These are phyloP conservation scores for Centropus unirufus DNA, from an alignment of 2,113 vertebrate species.

Conservation along the genomic window DNA sequence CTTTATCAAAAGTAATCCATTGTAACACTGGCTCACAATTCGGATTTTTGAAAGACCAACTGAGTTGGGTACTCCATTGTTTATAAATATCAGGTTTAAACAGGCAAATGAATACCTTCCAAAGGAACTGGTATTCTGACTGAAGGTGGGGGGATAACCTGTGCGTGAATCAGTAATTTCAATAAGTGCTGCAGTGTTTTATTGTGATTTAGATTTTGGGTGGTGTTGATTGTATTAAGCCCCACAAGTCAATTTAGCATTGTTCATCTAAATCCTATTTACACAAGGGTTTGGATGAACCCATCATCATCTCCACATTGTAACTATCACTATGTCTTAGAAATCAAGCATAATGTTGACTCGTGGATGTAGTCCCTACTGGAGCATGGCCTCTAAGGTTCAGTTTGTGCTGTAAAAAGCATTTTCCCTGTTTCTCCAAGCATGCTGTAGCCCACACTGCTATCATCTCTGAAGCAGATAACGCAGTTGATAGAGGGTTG, in stretches of 20 bases:
- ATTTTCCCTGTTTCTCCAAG: background rate
- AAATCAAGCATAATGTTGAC: background rate
- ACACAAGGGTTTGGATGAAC: background rate
- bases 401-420: slow-evolving; percentile 12
- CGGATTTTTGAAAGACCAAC: background rate
- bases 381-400: background rate
- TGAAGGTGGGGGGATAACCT: background rate
- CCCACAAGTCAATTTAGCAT: background rate
- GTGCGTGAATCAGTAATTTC: background rate
- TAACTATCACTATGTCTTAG: background rate
- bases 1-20: background rate
- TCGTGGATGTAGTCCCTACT: background rate
- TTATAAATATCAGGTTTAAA: background rate
- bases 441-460: background rate
- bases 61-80: background rate
- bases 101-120: background rate
- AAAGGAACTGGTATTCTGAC: background rate
- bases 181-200: background rate
- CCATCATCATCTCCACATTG: background rate
- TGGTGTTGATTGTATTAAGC: background rate
- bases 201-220: background rate
- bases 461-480: background rate
- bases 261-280: slow-evolving; percentile 18
- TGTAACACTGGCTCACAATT: background rate
- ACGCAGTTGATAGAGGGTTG: background rate